phyloP scores from a whole-genome alignment of 2,888 invertebrate species.

The Atethmia centrago region DNA sequence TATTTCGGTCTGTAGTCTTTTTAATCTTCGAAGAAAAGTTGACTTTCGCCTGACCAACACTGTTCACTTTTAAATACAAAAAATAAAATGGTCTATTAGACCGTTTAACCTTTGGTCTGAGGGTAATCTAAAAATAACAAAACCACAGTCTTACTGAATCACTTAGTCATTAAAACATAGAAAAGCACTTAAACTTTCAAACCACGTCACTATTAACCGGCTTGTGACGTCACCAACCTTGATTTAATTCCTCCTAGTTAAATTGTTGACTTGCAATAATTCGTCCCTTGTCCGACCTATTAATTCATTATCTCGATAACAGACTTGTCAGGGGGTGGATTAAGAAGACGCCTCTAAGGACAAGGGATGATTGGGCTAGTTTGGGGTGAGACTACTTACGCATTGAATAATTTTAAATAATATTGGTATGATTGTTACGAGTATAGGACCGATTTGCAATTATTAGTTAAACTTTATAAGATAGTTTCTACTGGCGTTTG shows the following conservation, averaged over 20 bases:
- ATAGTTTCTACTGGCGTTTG: no score
- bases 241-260: conserved; percentile 16
- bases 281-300: conserved; percentile 55
- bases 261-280: conserved; percentile 49
- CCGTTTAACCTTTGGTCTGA: neutral
- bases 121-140: neutral
- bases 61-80: neutral
- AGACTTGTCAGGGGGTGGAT: conserved; percentile 43
- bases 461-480: neutral
- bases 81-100: neutral
- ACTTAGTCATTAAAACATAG: conserved; percentile 32
- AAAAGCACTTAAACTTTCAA: conserved; percentile 38
- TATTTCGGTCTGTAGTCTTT: neutral
- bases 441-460: neutral
- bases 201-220: conserved; percentile 9
- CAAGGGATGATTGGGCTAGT: neutral
- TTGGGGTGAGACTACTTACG: neutral
- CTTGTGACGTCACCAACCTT: conserved; percentile 39
- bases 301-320: conserved; percentile 52
- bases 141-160: neutral
- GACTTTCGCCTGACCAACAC: neutral
- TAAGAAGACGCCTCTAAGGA: conserved; percentile 28
- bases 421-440: neutral
- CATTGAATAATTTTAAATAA: neutral
- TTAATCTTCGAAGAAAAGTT: neutral